Evolutionary conservation across 1,140 invertebrate species (phyloP).

Genomic region (Cydia amplana): DNA sequence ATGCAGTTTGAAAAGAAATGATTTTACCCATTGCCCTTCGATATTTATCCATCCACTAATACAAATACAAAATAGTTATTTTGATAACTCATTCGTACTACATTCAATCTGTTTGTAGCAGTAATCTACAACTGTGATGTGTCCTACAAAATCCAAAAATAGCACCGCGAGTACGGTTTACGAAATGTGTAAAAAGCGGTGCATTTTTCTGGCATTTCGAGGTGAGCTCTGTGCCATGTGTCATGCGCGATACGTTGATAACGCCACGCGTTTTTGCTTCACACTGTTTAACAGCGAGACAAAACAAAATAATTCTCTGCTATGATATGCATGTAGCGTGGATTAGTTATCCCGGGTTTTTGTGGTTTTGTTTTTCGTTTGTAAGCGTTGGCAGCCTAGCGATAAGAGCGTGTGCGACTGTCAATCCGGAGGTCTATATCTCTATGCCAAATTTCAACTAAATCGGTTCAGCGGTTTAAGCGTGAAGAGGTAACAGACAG

Average conservation of each 20-base stretch:
- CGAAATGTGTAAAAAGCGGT: neutral
- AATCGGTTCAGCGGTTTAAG: too few species aligned
- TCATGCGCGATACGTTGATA: slow-evolving; percentile 23
- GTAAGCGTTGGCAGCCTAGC: too few species aligned
- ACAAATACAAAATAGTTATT: too few species aligned
- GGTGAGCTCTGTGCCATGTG: slow-evolving; percentile 1
- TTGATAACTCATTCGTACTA: too few species aligned
- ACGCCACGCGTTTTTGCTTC: slow-evolving; percentile 8
- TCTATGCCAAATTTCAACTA: too few species aligned
- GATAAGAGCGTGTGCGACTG: too few species aligned
- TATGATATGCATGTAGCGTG: neutral
- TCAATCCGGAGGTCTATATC: too few species aligned
- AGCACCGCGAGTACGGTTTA: neutral
- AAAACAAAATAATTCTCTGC: slow-evolving; percentile 3
- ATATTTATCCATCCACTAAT: too few species aligned
- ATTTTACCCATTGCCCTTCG: too few species aligned
- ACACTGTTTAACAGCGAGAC: slow-evolving; percentile 11
- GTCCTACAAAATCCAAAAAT: neutral
- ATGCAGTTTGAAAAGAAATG: too few species aligned
- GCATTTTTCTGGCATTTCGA: slow-evolving; percentile 28
- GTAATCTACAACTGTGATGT: neutral
- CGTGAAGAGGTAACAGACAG: too few species aligned
- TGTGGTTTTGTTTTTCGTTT: neutral
- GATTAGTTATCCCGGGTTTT: neutral
- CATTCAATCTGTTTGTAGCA: neutral